Base-by-base conservation (phyloP, 1,140 invertebrate species). In the Aphaenogaster floridana region DNA sequence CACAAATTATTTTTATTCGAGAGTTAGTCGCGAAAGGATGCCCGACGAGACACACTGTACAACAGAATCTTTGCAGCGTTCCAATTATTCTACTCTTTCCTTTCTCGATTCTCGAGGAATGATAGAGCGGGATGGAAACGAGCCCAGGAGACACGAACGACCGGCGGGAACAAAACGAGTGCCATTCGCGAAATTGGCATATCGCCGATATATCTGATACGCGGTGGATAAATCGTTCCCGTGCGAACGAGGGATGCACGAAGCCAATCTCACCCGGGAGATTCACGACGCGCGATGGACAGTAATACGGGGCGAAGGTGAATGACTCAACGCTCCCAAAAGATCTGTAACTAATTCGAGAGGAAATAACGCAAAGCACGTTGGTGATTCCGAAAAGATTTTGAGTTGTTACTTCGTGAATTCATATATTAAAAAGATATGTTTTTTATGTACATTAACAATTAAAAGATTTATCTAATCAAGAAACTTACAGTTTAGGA, bases 241-340 rank as follows among this genome's bases (percentile, higher is more conserved):
- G 28, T 42, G 86, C 88, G 80, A 87, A 87, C 36, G 86, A 63
- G 59, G 66, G 68, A 54, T 77, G 83, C 64, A 39, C 68, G 78
- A 89, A 90, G 90, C 90, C 92, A 94, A 94, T 94, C 91, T 93
- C 87, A 91, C 93, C 91, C 93, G 78, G 63, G 93, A 93, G 92
- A 94, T 85, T 89, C 89, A 78, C 78, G 81, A 13, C 15, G 54
- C 36, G 68, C 76, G 11, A 15, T 17, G 54, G 45, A 77, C 28
- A 50, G 57, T 69, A 50, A 54, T 59, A 42, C 28, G n/a, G 57
- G 57, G 71, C 59, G 13, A 11, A 80, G 78, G 34, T 6, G 34
- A 76, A 34, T n/a, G 66, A 66, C 36, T 39, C 11, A 36, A 66
- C 52, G 48, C 87, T 86, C 54, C 63, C 63, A 2, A 39, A 50